Base-by-base conservation (phyloP, 2,888 invertebrate genomes). In the Plagodis dolabraria region DNA sequence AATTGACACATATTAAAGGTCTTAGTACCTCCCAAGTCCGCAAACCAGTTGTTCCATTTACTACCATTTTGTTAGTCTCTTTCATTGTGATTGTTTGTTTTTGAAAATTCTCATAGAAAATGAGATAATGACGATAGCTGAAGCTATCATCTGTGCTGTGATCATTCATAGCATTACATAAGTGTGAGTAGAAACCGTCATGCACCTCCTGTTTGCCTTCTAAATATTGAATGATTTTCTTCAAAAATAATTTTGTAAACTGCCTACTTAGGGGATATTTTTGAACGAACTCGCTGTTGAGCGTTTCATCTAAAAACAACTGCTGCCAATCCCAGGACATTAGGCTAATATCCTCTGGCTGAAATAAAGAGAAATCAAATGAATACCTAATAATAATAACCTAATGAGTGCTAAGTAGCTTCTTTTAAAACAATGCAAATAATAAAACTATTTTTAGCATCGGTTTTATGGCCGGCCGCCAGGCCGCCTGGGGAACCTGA, bases 41-140 rank as follows among this genome's bases (percentile, higher is more conserved):
- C 69, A 97, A 88, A 34, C 97, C 97, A 11, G 97, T 97, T 22
- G 97, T 97, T 35, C 97, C 97, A 81, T 95, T 93, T 0, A 95
- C 94, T 67, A 97, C 96, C 76, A 96, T 94, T 76, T 94, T 95
- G 57, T 92, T 94, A 59, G 95, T 96, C 84, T 97, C 97, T 69
- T 94, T 94, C 52, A 97, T 83, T 10, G 94, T 95, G 38, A 96
- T 83, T 40, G 87, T 79, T 64, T 78, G 81, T 67, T 58, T 69
- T 22, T 22, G 22, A 22, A 22, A 22, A 55, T 85, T 5, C 7
- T 43, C 76, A 58, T 88, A 75, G 38, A 83, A 76, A 55, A 95
- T 73, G 44, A 92, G 54, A 80, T 96, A 96, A 82, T 96, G 96
- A 54, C 95, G 94, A 79, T 94, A 95, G 64, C 92, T 93, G 70